Conservation (phyloP, 2,888 invertebrate genomes). For the Cybosia mesomella region DNA sequence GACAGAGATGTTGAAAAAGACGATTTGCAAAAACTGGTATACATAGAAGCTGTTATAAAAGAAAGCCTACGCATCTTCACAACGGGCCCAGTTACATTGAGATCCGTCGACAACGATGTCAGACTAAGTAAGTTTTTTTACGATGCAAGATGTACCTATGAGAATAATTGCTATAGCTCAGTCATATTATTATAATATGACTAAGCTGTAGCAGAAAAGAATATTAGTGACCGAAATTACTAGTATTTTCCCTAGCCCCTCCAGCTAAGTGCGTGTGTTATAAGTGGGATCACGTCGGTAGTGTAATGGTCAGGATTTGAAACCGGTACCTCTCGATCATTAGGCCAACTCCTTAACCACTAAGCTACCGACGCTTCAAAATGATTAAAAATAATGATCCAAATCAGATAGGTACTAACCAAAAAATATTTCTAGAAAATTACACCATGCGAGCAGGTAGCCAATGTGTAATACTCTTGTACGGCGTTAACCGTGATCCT, state of each 20-base stretch:
- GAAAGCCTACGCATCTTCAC: slow-evolving; percentile 62
- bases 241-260: too few species aligned
- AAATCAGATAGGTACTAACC: neutral
- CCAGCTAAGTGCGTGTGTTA: too few species aligned
- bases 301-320: too few species aligned
- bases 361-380: too few species aligned
- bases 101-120: slow-evolving; percentile 54
- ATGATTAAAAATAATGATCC: neutral
- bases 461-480: slow-evolving; percentile 42
- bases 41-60: slow-evolving; percentile 64
- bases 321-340: too few species aligned
- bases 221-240: too few species aligned
- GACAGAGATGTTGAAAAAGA: slow-evolving; percentile 52
- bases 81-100: slow-evolving; percentile 50
- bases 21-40: slow-evolving; percentile 58
- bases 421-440: slow-evolving; percentile 41
- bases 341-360: too few species aligned
- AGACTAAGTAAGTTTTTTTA: slow-evolving; percentile 54
- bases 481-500: slow-evolving; percentile 49
- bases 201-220: too few species aligned
- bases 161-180: too few species aligned
- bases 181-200: too few species aligned
- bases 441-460: slow-evolving; percentile 52
- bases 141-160: neutral
- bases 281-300: too few species aligned